Conservation (phyloP, 2,113 vertebrate species). For the Anser brachyrhynchus region DNA sequence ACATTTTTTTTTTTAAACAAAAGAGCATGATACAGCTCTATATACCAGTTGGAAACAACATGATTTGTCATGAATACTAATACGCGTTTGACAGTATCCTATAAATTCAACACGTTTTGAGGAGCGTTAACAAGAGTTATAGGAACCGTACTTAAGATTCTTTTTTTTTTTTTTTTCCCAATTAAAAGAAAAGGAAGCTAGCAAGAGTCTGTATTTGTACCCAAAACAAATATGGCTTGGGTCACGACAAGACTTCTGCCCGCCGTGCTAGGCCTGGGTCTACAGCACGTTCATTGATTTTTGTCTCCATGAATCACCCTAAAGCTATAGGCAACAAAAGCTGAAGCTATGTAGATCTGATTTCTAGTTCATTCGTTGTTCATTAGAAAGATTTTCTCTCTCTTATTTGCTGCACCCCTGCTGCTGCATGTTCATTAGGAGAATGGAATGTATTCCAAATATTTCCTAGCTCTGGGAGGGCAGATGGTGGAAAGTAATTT, state of each 20-base stretch:
- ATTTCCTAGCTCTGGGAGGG: conserved; percentile 60
- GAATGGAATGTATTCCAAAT: conserved; percentile 74
- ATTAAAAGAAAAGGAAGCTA: conserved; percentile 54
- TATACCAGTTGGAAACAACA: conserved; percentile 40
- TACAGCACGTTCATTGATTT: conserved; percentile 51
- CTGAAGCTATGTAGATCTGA: conserved; percentile 61
- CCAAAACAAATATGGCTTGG: conserved; percentile 65
- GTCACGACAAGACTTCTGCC: conserved; percentile 39
- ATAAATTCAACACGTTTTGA: conserved; percentile 51
- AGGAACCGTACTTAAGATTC: conserved; percentile 34
- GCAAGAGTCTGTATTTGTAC: conserved; percentile 51
- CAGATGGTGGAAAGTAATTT: conserved; percentile 72
- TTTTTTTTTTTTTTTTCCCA: not conserved
- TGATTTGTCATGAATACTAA: conserved; percentile 67
- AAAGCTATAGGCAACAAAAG: conserved; percentile 68
- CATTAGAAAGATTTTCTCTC: conserved; percentile 73
- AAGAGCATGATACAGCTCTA: conserved; percentile 41
- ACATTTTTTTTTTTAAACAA: conserved; percentile 34
- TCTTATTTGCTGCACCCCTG: conserved; percentile 53
- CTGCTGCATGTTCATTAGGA: conserved; percentile 57
- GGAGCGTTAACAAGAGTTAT: conserved; percentile 51
- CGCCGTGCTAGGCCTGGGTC: not conserved
- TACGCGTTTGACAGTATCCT: conserved; percentile 41
- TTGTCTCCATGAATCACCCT: conserved; percentile 63
- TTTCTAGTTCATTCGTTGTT: conserved; percentile 73